Conservation (phyloP, 1,140 invertebrate genomes). For the Chymomyza costata region DNA sequence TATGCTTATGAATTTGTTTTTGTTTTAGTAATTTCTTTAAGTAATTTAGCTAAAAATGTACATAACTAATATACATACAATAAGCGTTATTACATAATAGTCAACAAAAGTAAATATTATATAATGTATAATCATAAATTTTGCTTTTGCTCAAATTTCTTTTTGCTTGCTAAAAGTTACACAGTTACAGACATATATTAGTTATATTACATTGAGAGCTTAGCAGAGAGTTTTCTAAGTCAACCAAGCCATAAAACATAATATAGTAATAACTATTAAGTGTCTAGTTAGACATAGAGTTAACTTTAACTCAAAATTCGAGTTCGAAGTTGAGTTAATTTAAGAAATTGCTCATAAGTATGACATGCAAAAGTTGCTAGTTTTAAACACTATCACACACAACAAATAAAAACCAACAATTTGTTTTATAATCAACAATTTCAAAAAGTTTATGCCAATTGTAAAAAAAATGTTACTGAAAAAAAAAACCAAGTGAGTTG, state of each 20-base stretch:
- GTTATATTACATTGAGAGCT: constrained; percentile 14
- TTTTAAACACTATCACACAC: constrained; percentile 57
- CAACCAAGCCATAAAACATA: constrained; percentile 24
- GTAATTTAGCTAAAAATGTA: constrained; percentile 55
- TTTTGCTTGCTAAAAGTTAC: constrained; percentile 18
- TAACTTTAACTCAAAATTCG: constrained; percentile 15
- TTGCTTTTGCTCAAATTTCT: constrained; percentile 22
- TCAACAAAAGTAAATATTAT: constrained; percentile 66
- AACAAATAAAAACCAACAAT: too few relatives aligned
- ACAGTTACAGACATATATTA: constrained; percentile 39
- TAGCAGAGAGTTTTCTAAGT: constrained; percentile 33
- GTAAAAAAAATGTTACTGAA: too few relatives aligned
- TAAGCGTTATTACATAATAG: constrained; percentile 71
- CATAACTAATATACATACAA: constrained; percentile 53
- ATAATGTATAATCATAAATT: constrained; percentile 44
- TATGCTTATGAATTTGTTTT: constrained; percentile 42
- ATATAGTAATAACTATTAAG: constrained; percentile 17
- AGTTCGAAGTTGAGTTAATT: constrained; percentile 9
- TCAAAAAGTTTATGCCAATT: too few relatives aligned
- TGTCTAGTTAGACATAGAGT: constrained; percentile 42
- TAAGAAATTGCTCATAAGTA: constrained; percentile 49
- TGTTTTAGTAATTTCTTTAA: constrained; percentile 19
- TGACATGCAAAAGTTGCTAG: constrained; percentile 37
- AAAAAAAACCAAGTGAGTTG: too few relatives aligned
- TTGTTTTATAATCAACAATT: too few relatives aligned